A percentile compares a stretch with the other conserved stretches of the same genome.
Conservation (phyloP, 2,888 invertebrate genomes). For the Amphipoea lucens region DNA sequence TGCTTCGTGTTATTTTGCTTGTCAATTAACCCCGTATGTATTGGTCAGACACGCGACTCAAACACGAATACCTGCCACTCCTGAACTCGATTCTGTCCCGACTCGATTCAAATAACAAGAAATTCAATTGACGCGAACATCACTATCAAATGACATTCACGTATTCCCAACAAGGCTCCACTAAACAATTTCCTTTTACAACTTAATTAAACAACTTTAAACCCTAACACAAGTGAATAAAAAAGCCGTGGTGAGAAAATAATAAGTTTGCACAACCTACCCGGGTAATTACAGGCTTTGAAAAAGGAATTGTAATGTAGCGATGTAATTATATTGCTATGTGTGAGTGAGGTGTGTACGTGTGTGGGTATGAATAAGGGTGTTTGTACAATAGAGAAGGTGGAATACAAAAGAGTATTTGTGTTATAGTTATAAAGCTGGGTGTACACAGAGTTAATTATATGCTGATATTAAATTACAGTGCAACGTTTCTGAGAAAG, state of each 20-base stretch:
- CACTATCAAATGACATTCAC: constrained; percentile 79
- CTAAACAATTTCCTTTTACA: constrained; percentile 74
- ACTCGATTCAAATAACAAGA: constrained; percentile 50
- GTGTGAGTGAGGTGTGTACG: constrained; percentile 68
- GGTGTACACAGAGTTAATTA: constrained; percentile 56
- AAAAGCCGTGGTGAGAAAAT: constrained; percentile 65
- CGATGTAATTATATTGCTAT: constrained; percentile 76
- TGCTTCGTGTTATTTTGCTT: constrained; percentile 43
- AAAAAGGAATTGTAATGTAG: constrained; percentile 83
- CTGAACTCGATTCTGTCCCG: constrained; percentile 18
- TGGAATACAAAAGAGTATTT: constrained; percentile 60
- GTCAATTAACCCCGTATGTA: constrained; percentile 52
- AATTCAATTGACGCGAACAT: constrained; percentile 53
- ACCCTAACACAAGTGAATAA: constrained; percentile 69
- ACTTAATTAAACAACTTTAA: constrained; percentile 70
- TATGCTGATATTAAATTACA: constrained; percentile 36
- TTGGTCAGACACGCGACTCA: constrained; percentile 43
- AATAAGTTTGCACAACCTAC: constrained; percentile 74
- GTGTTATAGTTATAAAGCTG: constrained; percentile 54
- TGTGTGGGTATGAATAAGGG: constrained; percentile 69
- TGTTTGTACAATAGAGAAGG: constrained; percentile 67
- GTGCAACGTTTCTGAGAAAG: constrained; percentile 30
- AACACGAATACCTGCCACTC: constrained; percentile 53
- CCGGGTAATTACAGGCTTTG: constrained; percentile 81
- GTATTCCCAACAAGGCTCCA: constrained; percentile 83